These are phyloP conservation scores for Lapara coniferarum DNA, from an alignment of 2,888 invertebrate genomes.

Conservation along the genomic window DNA sequence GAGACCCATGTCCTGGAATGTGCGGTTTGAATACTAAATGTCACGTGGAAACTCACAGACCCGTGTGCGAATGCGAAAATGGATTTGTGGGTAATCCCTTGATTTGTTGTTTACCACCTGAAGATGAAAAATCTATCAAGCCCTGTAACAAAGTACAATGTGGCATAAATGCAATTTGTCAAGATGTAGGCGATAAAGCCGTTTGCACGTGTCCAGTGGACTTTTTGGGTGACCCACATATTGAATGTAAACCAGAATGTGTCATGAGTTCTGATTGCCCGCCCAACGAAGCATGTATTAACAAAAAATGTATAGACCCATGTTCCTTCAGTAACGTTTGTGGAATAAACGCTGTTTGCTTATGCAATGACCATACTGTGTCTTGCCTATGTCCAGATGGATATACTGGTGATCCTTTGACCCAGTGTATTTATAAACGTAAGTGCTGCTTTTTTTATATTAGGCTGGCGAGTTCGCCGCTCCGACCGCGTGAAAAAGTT, in stretches of 20 bases:
- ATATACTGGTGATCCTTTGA: conserved; percentile 91
- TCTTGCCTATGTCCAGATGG: conserved; percentile 90
- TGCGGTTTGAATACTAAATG: conserved; percentile 91
- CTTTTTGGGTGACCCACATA: conserved; percentile 90
- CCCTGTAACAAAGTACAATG: conserved; percentile 91
- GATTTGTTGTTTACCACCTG: conserved; percentile 86
- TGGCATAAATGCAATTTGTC: conserved; percentile 91
- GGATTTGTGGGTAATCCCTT: conserved; percentile 91
- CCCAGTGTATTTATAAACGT: conserved; percentile 86
- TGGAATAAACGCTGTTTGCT: conserved; percentile 91
- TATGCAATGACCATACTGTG: conserved; percentile 92
- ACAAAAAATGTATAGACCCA: conserved; percentile 89
- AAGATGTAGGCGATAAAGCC: conserved; percentile 86
- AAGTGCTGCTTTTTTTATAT: conserved; percentile 48
- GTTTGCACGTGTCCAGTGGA: conserved; percentile 90
- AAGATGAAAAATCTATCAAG: conserved; percentile 81
- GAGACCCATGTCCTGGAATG: conserved; percentile 91
- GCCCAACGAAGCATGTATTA: conserved; percentile 88
- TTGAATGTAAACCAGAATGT: conserved; percentile 91
- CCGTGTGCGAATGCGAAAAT: conserved; percentile 89
- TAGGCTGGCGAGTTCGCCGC: too few species aligned
- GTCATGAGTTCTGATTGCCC: conserved; percentile 92
- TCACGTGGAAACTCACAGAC: conserved; percentile 90
- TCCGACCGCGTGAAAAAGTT: too few species aligned
- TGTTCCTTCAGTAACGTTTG: conserved; percentile 88